Conservation (phyloP, 2,888 invertebrate genomes). For the Drosophila vallismaia region DNA sequence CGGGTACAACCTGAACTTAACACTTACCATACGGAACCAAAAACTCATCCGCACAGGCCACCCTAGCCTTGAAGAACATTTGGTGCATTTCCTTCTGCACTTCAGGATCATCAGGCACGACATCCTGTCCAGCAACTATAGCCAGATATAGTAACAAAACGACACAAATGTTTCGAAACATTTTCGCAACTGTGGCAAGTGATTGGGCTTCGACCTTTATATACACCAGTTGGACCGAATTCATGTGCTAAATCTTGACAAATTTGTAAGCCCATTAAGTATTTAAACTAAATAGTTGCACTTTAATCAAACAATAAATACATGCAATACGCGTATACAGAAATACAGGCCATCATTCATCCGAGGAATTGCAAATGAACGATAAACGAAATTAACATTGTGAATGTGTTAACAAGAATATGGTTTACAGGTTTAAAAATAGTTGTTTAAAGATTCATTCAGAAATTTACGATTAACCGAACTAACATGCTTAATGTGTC, state of each 20-base stretch:
- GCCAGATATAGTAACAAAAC: conserved; percentile 1
- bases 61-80: conserved; percentile 35
- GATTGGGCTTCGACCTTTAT: neutral
- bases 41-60: conserved; percentile 55
- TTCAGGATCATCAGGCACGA: conserved; percentile 49
- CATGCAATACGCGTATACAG: conserved; percentile 61
- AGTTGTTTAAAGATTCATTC: neutral
- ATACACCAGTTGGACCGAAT: conserved; percentile 6
- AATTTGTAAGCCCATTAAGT: conserved; percentile 34
- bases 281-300: conserved; percentile 69
- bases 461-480: conserved; percentile 12
- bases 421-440: conserved; percentile 20
- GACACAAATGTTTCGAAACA: conserved; percentile 23
- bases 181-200: conserved; percentile 14
- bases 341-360: conserved; percentile 61
- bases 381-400: conserved; percentile 54
- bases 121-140: conserved; percentile 34
- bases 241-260: conserved; percentile 17
- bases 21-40: conserved; percentile 56
- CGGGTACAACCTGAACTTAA: neutral
- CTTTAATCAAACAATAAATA: conserved; percentile 78
- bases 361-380: conserved; percentile 53
- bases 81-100: conserved; percentile 48
- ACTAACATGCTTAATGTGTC: conserved; percentile 8
- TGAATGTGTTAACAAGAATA: conserved; percentile 40